Evolutionary conservation across 2,888 invertebrate genomes (phyloP).

Genomic region (Synanthedon tipuliformis): DNA sequence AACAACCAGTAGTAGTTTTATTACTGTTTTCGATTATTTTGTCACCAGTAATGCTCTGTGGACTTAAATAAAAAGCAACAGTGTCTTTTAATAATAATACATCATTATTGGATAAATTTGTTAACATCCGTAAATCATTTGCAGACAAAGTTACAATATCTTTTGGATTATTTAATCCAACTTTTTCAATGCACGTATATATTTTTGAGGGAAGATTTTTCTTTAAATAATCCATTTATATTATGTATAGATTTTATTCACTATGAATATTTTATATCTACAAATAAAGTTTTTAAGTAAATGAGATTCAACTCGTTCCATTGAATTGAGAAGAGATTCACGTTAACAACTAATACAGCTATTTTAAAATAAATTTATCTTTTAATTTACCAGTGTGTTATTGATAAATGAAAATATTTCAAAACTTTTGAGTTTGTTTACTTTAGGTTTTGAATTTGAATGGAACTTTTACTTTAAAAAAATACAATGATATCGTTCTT

Average conservation of each 20-base stretch:
- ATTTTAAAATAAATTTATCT: not conserved
- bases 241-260: not conserved
- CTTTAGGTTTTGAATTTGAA: too few species aligned
- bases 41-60: constrained; percentile 23
- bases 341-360: not conserved
- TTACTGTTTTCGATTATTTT: constrained; percentile 19
- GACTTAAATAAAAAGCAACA: constrained; percentile 26
- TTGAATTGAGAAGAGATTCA: not conserved
- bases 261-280: not conserved
- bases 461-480: too few species aligned
- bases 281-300: not conserved
- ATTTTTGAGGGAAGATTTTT: constrained; percentile 30
- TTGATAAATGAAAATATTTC: too few species aligned
- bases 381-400: not conserved
- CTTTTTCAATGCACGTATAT: constrained; percentile 36
- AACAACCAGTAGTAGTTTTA: constrained; percentile 67
- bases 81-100: constrained; percentile 35
- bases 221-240: not conserved
- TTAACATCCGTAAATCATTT: constrained; percentile 46
- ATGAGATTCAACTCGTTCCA: too few species aligned
- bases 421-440: too few species aligned
- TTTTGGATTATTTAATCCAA: constrained; percentile 36
- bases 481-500: too few species aligned
- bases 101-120: constrained; percentile 39
- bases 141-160: constrained; percentile 38